Evolutionary conservation across 2,113 vertebrate species (phyloP), one percentile per base, ranked within the genome.

Genomic region (Leptobrachium ailaonicum): DNA sequence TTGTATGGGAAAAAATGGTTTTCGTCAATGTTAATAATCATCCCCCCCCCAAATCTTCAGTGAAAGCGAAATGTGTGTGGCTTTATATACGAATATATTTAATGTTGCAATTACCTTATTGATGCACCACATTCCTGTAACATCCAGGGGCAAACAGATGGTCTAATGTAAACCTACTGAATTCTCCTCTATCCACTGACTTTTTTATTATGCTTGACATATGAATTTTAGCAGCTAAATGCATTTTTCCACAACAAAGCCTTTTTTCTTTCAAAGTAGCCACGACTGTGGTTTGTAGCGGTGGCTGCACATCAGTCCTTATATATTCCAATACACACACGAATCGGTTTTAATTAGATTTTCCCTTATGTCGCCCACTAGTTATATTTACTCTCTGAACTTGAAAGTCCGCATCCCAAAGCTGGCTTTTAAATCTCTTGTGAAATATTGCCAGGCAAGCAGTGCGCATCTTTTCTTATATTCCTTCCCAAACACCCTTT

Each of bases 351-450:
- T 78, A 70, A 78, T 71, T 78, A 67, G 76, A 63, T 78, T 78
- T 78, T 50, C 47, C 45, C 76, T 63, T 71, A 63, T 40, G 20
- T 63, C 62, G 76, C 58, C 14, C 44, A 54, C 69, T 62, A 54
- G 67, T 71, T 78, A 47, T 78, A 71, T 78, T 78, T 71, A 78
- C 76, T 78, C 76, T 78, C 54, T 78, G 76, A 71, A 71, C 66
- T 78, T 71, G 68, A 78, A 77, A 78, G 76, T 64, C 67, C 69
- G 54, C 67, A 62, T 71, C 54, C 56, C 41, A 78, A 77, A 78
- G 76, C 76, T 14, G 54, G 68, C 20, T 44, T 60, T 71, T 71
- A 71, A 78, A 78, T 63, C 67, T 71, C n/a, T 3, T 42, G n/a
- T 20, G 62, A 42, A 78, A 71, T 77, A 47, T 68, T 78, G 76